Conservation (phyloP, 2,113 vertebrate species). For the Nannobrachium achirus region DNA sequence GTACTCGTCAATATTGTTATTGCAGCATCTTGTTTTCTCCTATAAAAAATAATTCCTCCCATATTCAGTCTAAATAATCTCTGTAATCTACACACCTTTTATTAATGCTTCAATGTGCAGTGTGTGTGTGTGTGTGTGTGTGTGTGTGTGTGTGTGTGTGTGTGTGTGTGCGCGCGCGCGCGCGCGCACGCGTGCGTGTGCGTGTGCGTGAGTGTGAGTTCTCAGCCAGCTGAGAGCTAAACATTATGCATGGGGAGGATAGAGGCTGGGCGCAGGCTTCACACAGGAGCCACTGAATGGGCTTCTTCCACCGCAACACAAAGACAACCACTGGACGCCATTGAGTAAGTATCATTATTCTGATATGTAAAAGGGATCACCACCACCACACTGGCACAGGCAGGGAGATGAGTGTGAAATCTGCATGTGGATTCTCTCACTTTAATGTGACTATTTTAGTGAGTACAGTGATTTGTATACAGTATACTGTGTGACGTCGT, state of each 20-base stretch:
- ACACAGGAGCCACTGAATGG: constrained; percentile 25
- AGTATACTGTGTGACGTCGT: too few species aligned
- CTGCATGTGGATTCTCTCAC: too few species aligned
- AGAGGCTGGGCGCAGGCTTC: constrained; percentile 9
- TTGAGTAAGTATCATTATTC: constrained; percentile 46
- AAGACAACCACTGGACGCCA: constrained; percentile 19
- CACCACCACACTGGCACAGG: too few species aligned
- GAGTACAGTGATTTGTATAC: too few species aligned
- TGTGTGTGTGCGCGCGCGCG: constrained; percentile 22
- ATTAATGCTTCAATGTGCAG: neutral
- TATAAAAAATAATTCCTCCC: too few species aligned
- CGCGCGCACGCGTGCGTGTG: too few species aligned
- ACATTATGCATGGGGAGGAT: constrained; percentile 40
- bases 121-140: constrained; percentile 3
- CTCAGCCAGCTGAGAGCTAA: constrained; percentile 44
- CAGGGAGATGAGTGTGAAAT: too few species aligned
- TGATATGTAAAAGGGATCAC: neutral
- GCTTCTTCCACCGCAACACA: constrained; percentile 13
- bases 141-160: constrained; percentile 12
- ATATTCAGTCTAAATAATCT: too few species aligned
- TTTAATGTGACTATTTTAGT: too few species aligned
- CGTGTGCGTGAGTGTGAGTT: constrained; percentile 40
- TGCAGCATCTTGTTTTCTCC: too few species aligned
- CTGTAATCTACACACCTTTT: too few species aligned
- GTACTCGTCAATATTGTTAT: too few species aligned